These are phyloP conservation scores for Apeltes quadracus DNA, from an alignment of 2,113 vertebrate species.

Conservation along the genomic window DNA sequence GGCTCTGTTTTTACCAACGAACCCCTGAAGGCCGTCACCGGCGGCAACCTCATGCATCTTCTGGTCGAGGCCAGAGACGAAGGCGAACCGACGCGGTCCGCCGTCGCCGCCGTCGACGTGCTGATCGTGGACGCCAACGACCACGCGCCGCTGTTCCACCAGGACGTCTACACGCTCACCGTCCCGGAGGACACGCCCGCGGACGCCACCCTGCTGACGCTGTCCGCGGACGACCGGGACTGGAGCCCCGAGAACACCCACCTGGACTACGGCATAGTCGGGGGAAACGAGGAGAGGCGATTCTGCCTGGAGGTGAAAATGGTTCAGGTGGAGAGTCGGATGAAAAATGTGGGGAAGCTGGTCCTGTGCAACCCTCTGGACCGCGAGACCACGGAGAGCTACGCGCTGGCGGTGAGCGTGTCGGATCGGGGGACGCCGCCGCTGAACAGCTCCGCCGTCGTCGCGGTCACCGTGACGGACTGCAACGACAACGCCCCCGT, in stretches of 20 bases:
- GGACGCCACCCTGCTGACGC: slow-evolving; percentile 81
- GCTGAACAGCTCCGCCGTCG: slow-evolving; percentile 80
- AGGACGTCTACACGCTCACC: slow-evolving; percentile 80
- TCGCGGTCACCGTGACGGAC: slow-evolving; percentile 87
- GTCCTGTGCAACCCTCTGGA: slow-evolving; percentile 84
- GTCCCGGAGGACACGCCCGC: slow-evolving; percentile 80
- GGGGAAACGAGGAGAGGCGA: slow-evolving; percentile 82
- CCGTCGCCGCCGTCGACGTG: slow-evolving; percentile 82
- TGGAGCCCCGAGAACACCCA: slow-evolving; percentile 80
- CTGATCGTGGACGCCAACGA: slow-evolving; percentile 84
- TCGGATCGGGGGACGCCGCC: slow-evolving; percentile 82
- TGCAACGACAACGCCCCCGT: slow-evolving; percentile 88
- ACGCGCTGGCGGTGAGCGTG: slow-evolving; percentile 84
- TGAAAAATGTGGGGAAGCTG: slow-evolving; percentile 78
- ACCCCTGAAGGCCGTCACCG: slow-evolving; percentile 72
- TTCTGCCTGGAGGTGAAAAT: slow-evolving; percentile 84
- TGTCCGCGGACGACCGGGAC: slow-evolving; percentile 85
- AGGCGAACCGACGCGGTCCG: slow-evolving; percentile 82
- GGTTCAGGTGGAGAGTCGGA: slow-evolving; percentile 66
- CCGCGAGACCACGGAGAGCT: slow-evolving; percentile 80
- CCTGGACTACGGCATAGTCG: slow-evolving; percentile 83
- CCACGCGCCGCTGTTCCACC: slow-evolving; percentile 83
- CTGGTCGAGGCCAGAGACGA: slow-evolving; percentile 87
- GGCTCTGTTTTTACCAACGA: slow-evolving; percentile 85
- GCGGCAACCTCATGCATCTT: slow-evolving; percentile 78